phyloP scores from a whole-genome alignment of 2,888 invertebrate genomes.

The Acanthopleura granulata region DNA sequence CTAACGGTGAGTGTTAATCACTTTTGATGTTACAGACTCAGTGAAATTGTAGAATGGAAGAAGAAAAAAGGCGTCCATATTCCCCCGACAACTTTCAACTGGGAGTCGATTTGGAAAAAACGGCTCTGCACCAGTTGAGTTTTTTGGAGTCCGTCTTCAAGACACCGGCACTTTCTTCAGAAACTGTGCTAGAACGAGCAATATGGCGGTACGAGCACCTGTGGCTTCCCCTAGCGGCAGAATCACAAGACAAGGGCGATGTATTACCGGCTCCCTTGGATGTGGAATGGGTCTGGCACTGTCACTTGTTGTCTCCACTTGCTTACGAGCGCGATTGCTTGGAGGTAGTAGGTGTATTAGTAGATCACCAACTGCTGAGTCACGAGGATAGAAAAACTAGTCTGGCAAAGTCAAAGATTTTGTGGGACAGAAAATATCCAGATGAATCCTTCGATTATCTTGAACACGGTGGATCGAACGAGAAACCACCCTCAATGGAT shows the following conservation, averaged over 20 bases:
- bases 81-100: constrained; percentile 24
- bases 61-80: not conserved
- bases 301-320: constrained; percentile 54
- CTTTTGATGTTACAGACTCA: too few relatives aligned
- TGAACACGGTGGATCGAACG: not conserved
- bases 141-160: constrained; percentile 36
- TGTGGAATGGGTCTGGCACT: constrained; percentile 70
- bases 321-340: constrained; percentile 43
- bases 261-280: constrained; percentile 68
- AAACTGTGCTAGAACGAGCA: constrained; percentile 62
- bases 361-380: constrained; percentile 64
- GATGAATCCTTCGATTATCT: constrained; percentile 32
- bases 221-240: constrained; percentile 67
- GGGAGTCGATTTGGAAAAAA: constrained; percentile 30
- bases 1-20: too few relatives aligned
- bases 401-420: constrained; percentile 24
- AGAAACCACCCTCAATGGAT: not conserved
- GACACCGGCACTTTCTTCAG: constrained; percentile 36
- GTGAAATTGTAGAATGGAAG: too few relatives aligned
- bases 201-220: constrained; percentile 66
- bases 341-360: constrained; percentile 39
- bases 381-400: constrained; percentile 28
- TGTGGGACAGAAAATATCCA: constrained; percentile 37
- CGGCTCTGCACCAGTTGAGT: constrained; percentile 27
- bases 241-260: constrained; percentile 26